Evolutionary conservation across 2,888 invertebrate species (phyloP), one percentile per base, ranked within the genome.

Genomic region (Eilema caniola): DNA sequence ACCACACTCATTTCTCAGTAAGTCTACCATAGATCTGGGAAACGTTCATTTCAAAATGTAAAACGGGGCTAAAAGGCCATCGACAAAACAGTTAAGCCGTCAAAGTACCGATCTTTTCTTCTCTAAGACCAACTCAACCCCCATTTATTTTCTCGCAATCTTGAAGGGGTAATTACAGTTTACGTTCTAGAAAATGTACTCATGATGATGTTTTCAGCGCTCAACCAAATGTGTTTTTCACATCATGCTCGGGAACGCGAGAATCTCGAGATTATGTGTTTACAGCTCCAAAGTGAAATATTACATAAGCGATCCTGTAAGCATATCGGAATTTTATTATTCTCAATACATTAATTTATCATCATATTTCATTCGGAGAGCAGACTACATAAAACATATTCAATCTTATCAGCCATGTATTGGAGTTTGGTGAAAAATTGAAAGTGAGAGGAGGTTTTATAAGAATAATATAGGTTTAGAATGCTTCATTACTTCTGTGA

Each of bases 261-360:
- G 75, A 70, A 69, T 61, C n/a, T 53, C 53, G 57, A 65, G 75
- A 70, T 71, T 61, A 65, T 68, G 72, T 71, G 70, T 72, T 77
- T 73, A 72, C 61, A 59, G 63, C 65, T 37, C 66, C 24, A 56
- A 66, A 67, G 67, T 71, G 53, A 53, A 53, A 68, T 80, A 57
- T 62, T 66, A 64, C 73, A 69, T 61, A 41, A 37, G 62, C 47
- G 59, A 14, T 37, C 64, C 41, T 60, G 53, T 14, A 56, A 33
- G 53, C 33, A 16, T 59, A 61, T 37, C 24, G 63, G 57, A 24
- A 14, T 76, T 76, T 69, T 77, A 70, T 72, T 74, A 71, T 71
- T 56, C 72, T 71, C 77, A 59, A 77, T 70, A 81, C 75, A 73
- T 77, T 75, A 74, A 79, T 74, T 71, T 77, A 74, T 76, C 68